Base-by-base conservation (phyloP, 64 coral and sea anemone species). In the Hydrozoanthus tunicans region DNA sequence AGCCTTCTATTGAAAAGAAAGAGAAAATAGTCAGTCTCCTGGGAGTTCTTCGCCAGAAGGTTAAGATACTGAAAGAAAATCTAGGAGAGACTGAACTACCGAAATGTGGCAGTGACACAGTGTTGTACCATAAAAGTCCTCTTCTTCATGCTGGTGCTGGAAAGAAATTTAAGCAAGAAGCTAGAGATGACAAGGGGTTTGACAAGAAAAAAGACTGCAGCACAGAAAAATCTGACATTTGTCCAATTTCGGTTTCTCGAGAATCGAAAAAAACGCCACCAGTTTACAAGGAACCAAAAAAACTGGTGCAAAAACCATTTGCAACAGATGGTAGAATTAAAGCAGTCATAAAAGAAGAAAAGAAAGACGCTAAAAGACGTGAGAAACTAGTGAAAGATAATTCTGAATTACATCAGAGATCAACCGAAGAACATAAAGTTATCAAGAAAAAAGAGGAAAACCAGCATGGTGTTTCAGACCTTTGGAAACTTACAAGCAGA, bases 1-100 rank as follows among this genome's bases (percentile, higher is more conserved):
- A 81, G 7, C 58, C 5, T 81, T 81, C 79, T 3, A 9, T 24
- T 6, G 59, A 81, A 13, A 81, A 81, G 79, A 81, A 62, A 81
- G 58, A 5, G 20, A 81, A 64, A 63, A 7, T 81, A 7, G 4
- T 59, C 58, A 81, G 62, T 24, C 9, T 62, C 12, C 32, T 20
- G 20, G 27, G 26, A 62, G 79, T 81, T 81, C 59, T 81, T 81
- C 24, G 79, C 10, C 58, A 63, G 13, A 81, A 62, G 6, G 51
- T 81, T 62, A 81, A 60, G n/a, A 4, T 51, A 60, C 5, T 63
- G 62, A 59, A 62, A 81, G 52, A 32, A 43, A 43, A 81, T 59
- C 20, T 81, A 4, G 26, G 15, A n/a, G 57, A 27, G 17, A 32
- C 8, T 17, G 6, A 5, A 43, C 58, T 62, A 6, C 5, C 7